Evolutionary conservation across 2,113 vertebrate genomes (phyloP), one percentile per base, ranked within the genome.

Genomic region (Hemiprocne comata): DNA sequence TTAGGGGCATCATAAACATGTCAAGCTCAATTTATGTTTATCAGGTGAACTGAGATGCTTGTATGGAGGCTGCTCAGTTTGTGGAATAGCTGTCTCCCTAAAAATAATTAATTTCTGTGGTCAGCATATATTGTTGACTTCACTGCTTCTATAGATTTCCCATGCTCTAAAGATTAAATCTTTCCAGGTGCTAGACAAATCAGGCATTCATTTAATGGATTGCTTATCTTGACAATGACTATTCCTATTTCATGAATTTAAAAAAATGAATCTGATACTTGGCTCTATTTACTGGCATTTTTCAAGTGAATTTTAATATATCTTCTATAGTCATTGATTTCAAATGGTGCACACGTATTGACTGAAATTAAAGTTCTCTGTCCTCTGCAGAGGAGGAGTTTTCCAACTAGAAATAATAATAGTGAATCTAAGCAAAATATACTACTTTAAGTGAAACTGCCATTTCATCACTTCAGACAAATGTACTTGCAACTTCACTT

Each of bases 191-290:
- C 84, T 81, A 76, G 54, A 72, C 46, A 93, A 97, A 95, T 86
- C 93, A 96, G 89, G 95, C 85, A 95, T 96, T 98, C 86, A 95
- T 94, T 94, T 90, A 94, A 93, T 94, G 88, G 70, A 95, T 95
- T 94, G 80, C 80, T 93, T 97, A 85, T 96, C 93, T 96, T 83
- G 90, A 97, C 96, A 96, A 95, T 91, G 87, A 92, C 91, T 98
- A 89, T 90, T 84, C 75, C 46, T 96, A 91, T 90, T 94, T 90
- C 58, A 91, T 55, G 62, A 91, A 91, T 95, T 92, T 78, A 85
- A 95, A 94, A 93, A 87, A 86, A 92, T 62, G 82, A 96, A 96
- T 97, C 93, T 93, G 94, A 97, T 97, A 97, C 97, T 97, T 97
- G 96, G 73, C 65, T 97, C 75, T 84, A 79, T 97, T 98, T 97